Evolutionary conservation across 1,140 invertebrate genomes (phyloP), one percentile per base, ranked within the genome.

Genomic region (Acromyrmex charruanus): DNA sequence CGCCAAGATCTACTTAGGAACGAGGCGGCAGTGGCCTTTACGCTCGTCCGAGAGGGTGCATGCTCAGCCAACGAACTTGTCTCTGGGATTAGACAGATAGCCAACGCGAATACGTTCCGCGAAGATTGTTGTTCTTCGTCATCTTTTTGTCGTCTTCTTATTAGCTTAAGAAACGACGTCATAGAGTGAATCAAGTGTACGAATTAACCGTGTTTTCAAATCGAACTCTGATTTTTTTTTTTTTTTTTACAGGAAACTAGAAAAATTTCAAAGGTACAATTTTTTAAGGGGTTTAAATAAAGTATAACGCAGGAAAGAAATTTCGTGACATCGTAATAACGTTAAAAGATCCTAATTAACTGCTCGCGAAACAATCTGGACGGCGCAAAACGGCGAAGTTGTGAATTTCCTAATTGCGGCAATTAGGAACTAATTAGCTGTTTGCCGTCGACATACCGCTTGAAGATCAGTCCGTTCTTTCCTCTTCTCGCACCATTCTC

Each of bases 1-100:
- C 81, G 49, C 79, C 21, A 79, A 84, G 85, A 94, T 94, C 93
- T 93, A 86, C 71, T 81, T 75, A 87, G 61, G 85, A 80, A 80
- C 72, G 59, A 77, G 75, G 51, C 72, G 66, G 58, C 89, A 61
- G 61, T 31, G 80, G 39, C 55, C 80, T 84, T 84, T 84, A 61
- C 55, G 55, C 58, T 75, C 58, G 69, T 55, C 66, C 7, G 39
- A 44, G 39, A 74, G 55, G 55, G 69, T 84, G 68, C 69, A 61
- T 74, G 44, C 39, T 74, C 69, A 7, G 80, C 25, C 35, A n/a
- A 59, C 68, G n/a, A 55, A 74, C 80, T 61, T 74, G 80, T 74
- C 80, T 35, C 69, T 1, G 80, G 53, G 39, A 84, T 75, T 84
- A 84, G 80, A 84, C 28, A 35, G 77, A 69, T 69, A 81, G 69